Percentiles rank a stretch among this genome's conserved stretches.
Conservation (phyloP, 2,888 invertebrate species). For the Zhuqinia jingwanae region DNA sequence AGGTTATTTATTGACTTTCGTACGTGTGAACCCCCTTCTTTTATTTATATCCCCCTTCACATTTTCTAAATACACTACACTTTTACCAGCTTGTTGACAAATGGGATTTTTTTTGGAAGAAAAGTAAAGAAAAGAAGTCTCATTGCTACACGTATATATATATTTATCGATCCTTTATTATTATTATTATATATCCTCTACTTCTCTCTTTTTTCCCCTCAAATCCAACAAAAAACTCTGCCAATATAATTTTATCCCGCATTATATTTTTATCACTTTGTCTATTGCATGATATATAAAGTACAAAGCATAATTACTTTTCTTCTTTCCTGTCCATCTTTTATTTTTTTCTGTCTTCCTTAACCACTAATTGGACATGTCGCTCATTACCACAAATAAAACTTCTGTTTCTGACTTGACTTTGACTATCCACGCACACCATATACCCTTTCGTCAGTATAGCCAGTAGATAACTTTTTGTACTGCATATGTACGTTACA, state of each 20-base stretch:
- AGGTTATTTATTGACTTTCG: slow-evolving; percentile 58
- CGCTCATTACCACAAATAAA: neutral
- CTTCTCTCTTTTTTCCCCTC: no score
- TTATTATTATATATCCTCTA: no score
- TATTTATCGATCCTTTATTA: neutral
- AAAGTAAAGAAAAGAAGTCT: neutral
- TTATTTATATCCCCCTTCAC: no score
- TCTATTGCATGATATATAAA: neutral
- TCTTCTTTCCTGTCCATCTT: neutral
- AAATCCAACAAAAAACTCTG: no score
- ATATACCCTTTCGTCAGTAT: neutral
- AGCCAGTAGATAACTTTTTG: neutral
- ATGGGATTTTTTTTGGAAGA: neutral
- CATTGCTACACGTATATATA: neutral
- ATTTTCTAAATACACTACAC: no score
- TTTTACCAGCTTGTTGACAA: neutral
- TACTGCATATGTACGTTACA: no score
- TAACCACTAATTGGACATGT: slow-evolving; percentile 11
- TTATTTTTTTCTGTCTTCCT: no score
- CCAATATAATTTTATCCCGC: no score
- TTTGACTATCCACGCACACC: no score
- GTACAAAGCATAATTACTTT: slow-evolving; percentile 20
- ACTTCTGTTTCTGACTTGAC: slow-evolving; percentile 20
- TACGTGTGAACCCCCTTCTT: no score
- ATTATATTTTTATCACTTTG: neutral